Evolutionary conservation across 2,888 invertebrate genomes (phyloP).

Genomic region (Apodemia duryi): DNA sequence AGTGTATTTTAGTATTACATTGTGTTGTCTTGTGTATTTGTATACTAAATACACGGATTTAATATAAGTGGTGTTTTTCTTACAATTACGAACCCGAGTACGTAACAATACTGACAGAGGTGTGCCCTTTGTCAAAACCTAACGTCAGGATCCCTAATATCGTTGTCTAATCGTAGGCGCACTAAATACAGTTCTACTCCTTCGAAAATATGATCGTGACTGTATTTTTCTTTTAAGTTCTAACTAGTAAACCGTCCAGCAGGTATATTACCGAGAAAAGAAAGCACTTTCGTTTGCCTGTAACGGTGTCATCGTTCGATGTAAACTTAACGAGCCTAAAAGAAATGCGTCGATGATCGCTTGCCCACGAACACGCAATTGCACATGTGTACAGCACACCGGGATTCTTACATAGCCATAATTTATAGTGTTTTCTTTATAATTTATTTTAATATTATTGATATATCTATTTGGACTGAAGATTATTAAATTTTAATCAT

Average conservation of each 20-base stretch:
- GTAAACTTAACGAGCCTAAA: conserved; percentile 38
- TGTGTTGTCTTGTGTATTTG: too few species aligned
- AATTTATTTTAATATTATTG: not conserved
- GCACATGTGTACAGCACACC: conserved; percentile 17
- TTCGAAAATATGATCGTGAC: not conserved
- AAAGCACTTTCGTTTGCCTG: conserved; percentile 12
- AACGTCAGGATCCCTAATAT: too few species aligned
- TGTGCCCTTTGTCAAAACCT: too few species aligned
- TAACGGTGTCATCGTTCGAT: conserved; percentile 34
- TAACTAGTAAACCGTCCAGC: not conserved
- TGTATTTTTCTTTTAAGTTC: not conserved
- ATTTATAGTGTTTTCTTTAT: conserved; percentile 38
- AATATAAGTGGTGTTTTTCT: too few species aligned
- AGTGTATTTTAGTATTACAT: too few species aligned
- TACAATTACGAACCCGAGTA: too few species aligned
- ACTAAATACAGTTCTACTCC: not conserved
- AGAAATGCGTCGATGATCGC: conserved; percentile 33
- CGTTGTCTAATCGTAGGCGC: too few species aligned
- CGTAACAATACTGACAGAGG: too few species aligned
- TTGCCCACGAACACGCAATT: conserved; percentile 27
- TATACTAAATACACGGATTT: too few species aligned
- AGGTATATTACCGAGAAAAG: conserved; percentile 4
- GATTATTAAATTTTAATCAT: too few species aligned
- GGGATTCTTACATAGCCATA: conserved; percentile 39
- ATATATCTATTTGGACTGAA: too few species aligned